A percentile compares a stretch with the other conserved stretches of the same genome.
These are phyloP conservation scores for Anableps anableps DNA, from an alignment of 2,797 vertebrate genomes.

Conservation along the genomic window DNA sequence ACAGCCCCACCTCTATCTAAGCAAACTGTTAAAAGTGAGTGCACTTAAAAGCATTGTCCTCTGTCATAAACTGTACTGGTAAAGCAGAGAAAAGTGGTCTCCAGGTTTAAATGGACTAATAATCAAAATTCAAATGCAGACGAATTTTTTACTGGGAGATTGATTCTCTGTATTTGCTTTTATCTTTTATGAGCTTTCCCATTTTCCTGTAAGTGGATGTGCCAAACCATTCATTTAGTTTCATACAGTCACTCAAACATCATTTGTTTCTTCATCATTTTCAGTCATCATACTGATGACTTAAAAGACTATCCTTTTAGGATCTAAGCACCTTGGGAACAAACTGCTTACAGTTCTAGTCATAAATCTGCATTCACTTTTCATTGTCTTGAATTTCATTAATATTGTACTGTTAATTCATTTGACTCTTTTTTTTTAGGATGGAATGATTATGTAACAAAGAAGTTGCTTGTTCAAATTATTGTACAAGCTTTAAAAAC, in stretches of 20 bases:
- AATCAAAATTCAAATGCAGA: conserved; percentile 56
- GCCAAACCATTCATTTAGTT: conserved; percentile 43
- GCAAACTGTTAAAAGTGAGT: conserved; percentile 40
- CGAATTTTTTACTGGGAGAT: conserved; percentile 49
- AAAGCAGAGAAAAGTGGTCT: conserved; percentile 52
- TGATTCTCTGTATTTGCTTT: conserved; percentile 60
- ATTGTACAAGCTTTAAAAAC: not conserved
- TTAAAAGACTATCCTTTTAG: not conserved
- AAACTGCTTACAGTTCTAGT: not conserved
- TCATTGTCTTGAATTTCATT: not conserved
- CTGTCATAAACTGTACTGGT: conserved; percentile 45
- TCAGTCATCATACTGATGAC: not conserved
- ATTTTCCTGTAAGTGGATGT: conserved; percentile 54
- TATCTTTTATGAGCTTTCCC: conserved; percentile 47
- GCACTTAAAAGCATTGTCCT: conserved; percentile 40
- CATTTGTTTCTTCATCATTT: conserved; percentile 22
- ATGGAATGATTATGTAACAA: not conserved
- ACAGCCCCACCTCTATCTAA: not conserved
- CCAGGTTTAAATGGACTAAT: conserved; percentile 48
- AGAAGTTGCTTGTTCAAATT: not conserved
- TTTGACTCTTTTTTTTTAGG: not conserved
- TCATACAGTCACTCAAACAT: conserved; percentile 38
- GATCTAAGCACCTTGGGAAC: not conserved
- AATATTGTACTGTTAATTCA: not conserved
- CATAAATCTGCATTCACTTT: not conserved